Evolutionary conservation across 2,797 vertebrate species (phyloP).

Genomic region (Podargus strigoides): DNA sequence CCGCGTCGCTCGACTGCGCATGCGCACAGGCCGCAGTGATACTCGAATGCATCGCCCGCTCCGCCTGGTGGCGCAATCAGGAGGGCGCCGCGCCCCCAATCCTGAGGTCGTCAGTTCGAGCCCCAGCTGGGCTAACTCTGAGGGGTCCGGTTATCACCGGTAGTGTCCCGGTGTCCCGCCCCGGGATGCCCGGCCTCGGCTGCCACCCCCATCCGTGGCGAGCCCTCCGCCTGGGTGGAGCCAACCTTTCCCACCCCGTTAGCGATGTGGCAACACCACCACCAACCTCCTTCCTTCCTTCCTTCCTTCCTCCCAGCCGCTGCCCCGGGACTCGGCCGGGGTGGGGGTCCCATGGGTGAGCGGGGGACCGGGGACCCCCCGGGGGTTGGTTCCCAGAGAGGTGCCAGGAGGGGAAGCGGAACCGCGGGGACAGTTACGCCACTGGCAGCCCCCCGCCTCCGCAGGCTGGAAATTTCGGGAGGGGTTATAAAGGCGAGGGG

Average conservation of each 20-base stretch:
- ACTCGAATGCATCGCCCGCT: too few relatives aligned
- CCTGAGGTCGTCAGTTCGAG: accelerated
- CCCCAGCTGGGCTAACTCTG: accelerated
- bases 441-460: neutral
- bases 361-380: neutral
- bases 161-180: accelerated
- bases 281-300: neutral
- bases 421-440: neutral
- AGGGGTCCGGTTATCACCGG: neutral
- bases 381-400: neutral
- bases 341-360: conserved; percentile 2
- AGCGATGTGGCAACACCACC: neutral
- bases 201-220: too few relatives aligned
- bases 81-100: neutral
- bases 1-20: too few relatives aligned
- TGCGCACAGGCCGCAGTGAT: too few relatives aligned
- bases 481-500: neutral
- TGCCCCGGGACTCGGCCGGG: neutral
- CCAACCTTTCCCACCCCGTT: neutral
- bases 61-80: neutral
- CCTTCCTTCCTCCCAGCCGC: neutral
- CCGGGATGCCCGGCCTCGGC: accelerated
- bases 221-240: neutral
- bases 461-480: neutral
- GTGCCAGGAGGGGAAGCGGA: neutral